A percentile compares a stretch with the other conserved stretches of the same genome.
Evolutionary conservation across 2,797 vertebrate species (phyloP).

Genomic region (Pelodytes ibericus): DNA sequence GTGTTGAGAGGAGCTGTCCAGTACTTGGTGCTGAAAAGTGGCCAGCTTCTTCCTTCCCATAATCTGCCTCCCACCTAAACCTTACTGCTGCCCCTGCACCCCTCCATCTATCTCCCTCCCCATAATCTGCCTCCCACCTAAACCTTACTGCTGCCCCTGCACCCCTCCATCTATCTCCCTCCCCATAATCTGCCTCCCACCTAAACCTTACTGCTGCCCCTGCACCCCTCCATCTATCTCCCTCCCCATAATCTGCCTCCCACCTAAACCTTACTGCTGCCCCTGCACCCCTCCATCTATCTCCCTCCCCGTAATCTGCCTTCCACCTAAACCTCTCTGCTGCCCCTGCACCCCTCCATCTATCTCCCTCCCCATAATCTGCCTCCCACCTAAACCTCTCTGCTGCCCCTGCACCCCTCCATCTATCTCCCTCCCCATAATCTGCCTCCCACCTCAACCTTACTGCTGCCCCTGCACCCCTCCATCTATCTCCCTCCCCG

Average conservation of each 20-base stretch:
- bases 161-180: not conserved
- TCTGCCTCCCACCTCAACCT: too few species aligned
- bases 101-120: not conserved
- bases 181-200: not conserved
- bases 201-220: not conserved
- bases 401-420: too few species aligned
- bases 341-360: too few species aligned
- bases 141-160: not conserved
- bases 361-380: too few species aligned
- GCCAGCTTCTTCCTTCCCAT: too few species aligned
- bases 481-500: too few species aligned
- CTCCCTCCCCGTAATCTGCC: not conserved
- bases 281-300: not conserved
- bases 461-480: too few species aligned
- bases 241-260: not conserved
- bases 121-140: not conserved
- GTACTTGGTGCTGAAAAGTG: not conserved
- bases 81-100: not conserved
- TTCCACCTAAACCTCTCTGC: too few species aligned
- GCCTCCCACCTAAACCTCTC: too few species aligned
- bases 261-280: too few species aligned
- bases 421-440: too few species aligned
- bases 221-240: not conserved
- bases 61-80: not conserved
- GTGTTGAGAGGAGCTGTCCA: slow-evolving; percentile 19